Conservation (phyloP, 2,113 vertebrate genomes). For the Motacilla alba region DNA sequence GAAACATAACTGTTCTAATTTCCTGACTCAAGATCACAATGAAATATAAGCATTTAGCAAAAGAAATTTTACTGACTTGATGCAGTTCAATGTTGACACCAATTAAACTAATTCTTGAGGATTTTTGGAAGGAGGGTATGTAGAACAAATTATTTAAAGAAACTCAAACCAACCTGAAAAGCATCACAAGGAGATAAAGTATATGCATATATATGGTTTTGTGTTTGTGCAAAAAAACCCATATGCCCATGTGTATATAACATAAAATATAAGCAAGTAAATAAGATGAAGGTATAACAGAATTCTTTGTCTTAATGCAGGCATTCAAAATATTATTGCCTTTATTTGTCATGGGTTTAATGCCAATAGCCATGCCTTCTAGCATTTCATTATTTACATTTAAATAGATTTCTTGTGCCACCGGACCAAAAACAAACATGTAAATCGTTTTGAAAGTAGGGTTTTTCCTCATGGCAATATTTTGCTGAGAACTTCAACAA, state of each 20-base stretch:
- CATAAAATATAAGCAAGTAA: neutral
- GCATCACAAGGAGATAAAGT: neutral
- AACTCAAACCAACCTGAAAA: rapidly evolving
- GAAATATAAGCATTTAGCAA: neutral
- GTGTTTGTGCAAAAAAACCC: neutral
- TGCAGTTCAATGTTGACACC: neutral
- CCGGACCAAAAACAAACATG: neutral
- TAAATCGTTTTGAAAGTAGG: neutral
- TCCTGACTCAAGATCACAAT: neutral
- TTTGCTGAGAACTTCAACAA: neutral
- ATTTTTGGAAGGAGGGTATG: neutral
- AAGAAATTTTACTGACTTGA: neutral
- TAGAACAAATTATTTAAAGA: neutral
- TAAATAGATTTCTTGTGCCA: neutral
- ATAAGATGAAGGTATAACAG: neutral
- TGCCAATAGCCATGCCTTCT: neutral
- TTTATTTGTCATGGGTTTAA: neutral
- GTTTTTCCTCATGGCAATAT: neutral
- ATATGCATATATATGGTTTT: neutral
- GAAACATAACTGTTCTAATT: neutral
- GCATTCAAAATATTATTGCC: neutral
- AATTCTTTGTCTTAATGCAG: neutral
- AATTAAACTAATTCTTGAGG: neutral
- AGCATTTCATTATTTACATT: neutral
- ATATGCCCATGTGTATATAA: neutral